A percentile compares a stretch with the other conserved stretches of the same genome.
phyloP scores from a whole-genome alignment of 2,797 vertebrate species.

The Gymnopithys bicolor region DNA sequence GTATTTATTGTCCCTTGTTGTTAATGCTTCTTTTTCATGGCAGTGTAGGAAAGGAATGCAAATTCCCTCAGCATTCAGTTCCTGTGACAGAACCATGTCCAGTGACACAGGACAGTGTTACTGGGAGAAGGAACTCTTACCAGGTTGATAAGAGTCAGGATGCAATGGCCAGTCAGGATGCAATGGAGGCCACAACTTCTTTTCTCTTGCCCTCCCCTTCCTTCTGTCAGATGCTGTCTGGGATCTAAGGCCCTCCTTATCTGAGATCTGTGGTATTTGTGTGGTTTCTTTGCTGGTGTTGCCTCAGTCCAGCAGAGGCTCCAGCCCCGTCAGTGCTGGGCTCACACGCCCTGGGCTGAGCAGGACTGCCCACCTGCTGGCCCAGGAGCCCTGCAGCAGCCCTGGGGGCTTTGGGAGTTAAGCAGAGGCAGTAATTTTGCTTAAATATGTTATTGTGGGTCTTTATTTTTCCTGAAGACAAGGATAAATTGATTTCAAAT shows the following conservation, averaged over 20 bases:
- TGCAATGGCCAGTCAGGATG: background rate
- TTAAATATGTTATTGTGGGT: conserved; percentile 16
- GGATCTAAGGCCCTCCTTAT: background rate
- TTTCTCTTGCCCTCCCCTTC: background rate
- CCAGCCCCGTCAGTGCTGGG: background rate
- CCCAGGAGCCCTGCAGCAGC: background rate
- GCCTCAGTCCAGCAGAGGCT: background rate
- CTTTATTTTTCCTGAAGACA: background rate
- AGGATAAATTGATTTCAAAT: background rate
- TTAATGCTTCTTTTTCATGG: background rate
- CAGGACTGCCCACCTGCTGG: conserved; percentile 67
- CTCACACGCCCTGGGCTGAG: background rate
- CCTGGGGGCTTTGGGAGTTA: conserved; percentile 22
- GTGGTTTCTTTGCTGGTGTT: background rate
- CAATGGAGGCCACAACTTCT: background rate
- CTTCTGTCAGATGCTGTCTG: background rate
- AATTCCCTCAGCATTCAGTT: background rate
- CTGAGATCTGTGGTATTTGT: background rate
- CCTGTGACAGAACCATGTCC: accelerated
- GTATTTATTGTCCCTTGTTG: background rate
- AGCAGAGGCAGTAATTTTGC: conserved; percentile 54
- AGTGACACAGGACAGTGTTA: background rate
- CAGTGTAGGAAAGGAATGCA: background rate
- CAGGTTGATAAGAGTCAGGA: background rate
- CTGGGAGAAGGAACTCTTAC: background rate